A percentile compares a stretch with the other conserved stretches of the same genome.
Evolutionary conservation across 1,140 invertebrate species (phyloP).

Genomic region (Zophobas morio): DNA sequence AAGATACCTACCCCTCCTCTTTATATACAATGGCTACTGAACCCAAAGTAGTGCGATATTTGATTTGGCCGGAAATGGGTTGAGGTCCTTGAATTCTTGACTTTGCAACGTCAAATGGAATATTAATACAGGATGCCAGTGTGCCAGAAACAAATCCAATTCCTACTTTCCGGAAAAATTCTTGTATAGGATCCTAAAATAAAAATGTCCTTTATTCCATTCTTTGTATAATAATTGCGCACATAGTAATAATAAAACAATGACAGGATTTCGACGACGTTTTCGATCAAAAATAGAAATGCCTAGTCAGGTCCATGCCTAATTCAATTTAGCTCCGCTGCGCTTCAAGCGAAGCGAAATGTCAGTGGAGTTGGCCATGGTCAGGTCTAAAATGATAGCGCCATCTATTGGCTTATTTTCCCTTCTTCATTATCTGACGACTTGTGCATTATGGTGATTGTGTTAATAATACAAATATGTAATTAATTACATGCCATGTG

Average conservation of each 20-base stretch:
- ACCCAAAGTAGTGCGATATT: slow-evolving; percentile 84
- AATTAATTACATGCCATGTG: too few relatives aligned
- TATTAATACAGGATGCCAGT: slow-evolving; percentile 89
- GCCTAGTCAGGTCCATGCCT: too few relatives aligned
- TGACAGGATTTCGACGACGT: too few relatives aligned
- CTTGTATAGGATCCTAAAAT: slow-evolving; percentile 76
- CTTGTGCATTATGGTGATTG: too few relatives aligned
- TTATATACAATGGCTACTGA: slow-evolving; percentile 84
- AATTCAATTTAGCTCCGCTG: too few relatives aligned
- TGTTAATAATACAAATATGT: too few relatives aligned
- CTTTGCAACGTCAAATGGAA: slow-evolving; percentile 97
- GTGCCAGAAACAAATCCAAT: slow-evolving; percentile 90
- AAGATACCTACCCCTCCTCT: slow-evolving; percentile 85
- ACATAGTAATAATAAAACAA: too few relatives aligned
- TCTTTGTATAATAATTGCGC: too few relatives aligned
- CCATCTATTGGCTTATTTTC: background rate
- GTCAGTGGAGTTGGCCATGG: background rate
- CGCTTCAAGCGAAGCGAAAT: too few relatives aligned
- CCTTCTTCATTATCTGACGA: too few relatives aligned
- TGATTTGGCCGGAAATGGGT: slow-evolving; percentile 78
- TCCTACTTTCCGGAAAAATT: slow-evolving; percentile 80
- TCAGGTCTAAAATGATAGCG: background rate
- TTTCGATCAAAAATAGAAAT: too few relatives aligned
- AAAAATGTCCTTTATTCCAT: background rate
- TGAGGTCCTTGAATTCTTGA: slow-evolving; percentile 95